A percentile compares a stretch with the other conserved stretches of the same genome.
phyloP scores from a whole-genome alignment of 92 coral and sea anemone genomes.

The Epizoanthus rinbou region DNA sequence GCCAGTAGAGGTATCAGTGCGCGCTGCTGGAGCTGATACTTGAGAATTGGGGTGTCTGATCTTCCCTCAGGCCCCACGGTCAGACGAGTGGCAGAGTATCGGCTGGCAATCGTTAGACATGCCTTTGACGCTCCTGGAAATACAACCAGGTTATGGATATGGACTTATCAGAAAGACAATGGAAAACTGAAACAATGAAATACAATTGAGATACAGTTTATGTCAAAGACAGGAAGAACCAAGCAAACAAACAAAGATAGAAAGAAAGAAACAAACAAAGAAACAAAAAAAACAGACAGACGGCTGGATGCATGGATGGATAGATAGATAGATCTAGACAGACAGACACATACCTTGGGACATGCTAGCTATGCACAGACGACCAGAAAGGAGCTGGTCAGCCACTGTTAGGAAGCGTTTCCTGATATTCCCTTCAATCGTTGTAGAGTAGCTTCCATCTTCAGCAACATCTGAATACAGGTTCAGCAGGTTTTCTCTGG shows the following conservation, averaged over 20 bases:
- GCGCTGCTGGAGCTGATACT: constrained; percentile 70
- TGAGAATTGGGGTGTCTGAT: constrained; percentile 39
- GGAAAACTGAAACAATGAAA: too few relatives aligned
- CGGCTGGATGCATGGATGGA: too few relatives aligned
- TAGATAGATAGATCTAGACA: too few relatives aligned
- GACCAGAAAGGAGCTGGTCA: not conserved
- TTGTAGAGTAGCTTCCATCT: constrained; percentile 70
- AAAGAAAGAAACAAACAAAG: too few relatives aligned
- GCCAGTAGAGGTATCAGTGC: constrained; percentile 82
- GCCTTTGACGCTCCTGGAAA: constrained; percentile 66
- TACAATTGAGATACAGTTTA: too few relatives aligned
- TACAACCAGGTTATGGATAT: not conserved
- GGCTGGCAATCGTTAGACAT: constrained; percentile 71
- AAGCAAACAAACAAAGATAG: too few relatives aligned
- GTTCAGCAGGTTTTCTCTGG: too few relatives aligned
- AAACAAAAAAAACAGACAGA: too few relatives aligned
- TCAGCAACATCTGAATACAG: not conserved
- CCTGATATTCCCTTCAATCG: constrained; percentile 66
- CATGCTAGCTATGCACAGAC: constrained; percentile 83
- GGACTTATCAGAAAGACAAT: too few relatives aligned
- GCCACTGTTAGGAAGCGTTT: constrained; percentile 36
- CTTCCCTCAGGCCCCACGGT: constrained; percentile 35
- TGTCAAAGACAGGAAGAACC: too few relatives aligned
- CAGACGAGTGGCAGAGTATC: constrained; percentile 76
- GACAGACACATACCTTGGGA: constrained; percentile 56